Evolutionary conservation across 2,888 invertebrate species (phyloP).

Genomic region (Callyntrura sp.): DNA sequence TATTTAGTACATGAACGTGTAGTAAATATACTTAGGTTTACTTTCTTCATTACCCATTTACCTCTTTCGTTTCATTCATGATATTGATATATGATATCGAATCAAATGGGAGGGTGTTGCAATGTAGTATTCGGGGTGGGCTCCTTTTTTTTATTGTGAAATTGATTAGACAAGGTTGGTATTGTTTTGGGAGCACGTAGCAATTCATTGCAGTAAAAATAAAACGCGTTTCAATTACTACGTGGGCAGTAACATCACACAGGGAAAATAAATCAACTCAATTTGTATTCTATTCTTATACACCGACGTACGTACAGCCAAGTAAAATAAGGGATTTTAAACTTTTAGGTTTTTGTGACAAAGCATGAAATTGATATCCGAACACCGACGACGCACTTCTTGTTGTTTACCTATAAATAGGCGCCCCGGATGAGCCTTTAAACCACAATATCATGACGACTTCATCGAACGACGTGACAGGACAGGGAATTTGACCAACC

Average conservation of each 20-base stretch:
- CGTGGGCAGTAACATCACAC: too few species aligned
- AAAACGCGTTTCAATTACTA: too few species aligned
- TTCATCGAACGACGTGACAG: conserved; percentile 86
- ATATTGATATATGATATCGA: background rate
- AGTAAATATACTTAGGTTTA: too few species aligned
- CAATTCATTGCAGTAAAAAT: background rate
- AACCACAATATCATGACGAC: conserved; percentile 96
- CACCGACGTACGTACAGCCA: too few species aligned
- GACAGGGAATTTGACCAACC: conserved; percentile 83
- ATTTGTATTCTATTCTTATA: too few species aligned
- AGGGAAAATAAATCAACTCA: too few species aligned
- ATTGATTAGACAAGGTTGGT: background rate
- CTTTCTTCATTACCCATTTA: background rate
- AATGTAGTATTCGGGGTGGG: background rate
- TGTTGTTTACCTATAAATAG: conserved; percentile 96
- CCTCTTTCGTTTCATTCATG: background rate
- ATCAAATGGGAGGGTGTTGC: background rate
- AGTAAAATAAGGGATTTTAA: too few species aligned
- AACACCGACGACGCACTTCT: too few species aligned
- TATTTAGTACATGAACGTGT: too few species aligned
- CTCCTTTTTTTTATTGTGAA: background rate
- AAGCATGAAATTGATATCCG: too few species aligned
- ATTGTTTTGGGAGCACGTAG: background rate
- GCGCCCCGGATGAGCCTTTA: conserved; percentile 93
- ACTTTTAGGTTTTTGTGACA: too few species aligned